A percentile compares a stretch with the other conserved stretches of the same genome.
Conservation (phyloP, 2,113 vertebrate species). For the Otus sunia region DNA sequence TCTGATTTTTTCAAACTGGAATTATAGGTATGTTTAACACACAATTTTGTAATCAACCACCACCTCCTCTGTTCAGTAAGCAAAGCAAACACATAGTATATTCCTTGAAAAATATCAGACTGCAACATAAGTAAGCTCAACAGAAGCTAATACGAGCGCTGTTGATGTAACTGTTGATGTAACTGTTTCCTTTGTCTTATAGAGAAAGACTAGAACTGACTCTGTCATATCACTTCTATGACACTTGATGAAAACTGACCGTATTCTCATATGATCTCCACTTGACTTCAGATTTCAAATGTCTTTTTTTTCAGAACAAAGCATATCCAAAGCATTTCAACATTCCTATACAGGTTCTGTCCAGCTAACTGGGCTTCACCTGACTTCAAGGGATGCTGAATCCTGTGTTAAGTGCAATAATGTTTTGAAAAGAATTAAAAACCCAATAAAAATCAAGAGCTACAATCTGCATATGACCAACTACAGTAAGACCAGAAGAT, state of each 20-base stretch:
- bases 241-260: background rate
- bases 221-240: background rate
- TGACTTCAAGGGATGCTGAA: background rate
- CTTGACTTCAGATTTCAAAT: background rate
- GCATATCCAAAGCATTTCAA: background rate
- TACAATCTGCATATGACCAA: background rate
- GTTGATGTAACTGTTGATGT: background rate
- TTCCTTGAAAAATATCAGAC: background rate
- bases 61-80: background rate
- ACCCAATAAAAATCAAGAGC: background rate
- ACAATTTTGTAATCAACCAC: background rate
- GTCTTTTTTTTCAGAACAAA: background rate
- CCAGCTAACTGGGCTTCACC: background rate
- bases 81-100: background rate
- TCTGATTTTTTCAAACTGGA: background rate
- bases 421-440: background rate
- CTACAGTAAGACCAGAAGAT: background rate
- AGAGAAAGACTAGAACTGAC: background rate
- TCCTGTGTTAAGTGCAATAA: background rate
- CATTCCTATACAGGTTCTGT: background rate
- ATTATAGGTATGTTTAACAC: slow-evolving; percentile 16
- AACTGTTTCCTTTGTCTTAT: background rate
- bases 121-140: background rate
- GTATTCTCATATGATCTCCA: background rate
- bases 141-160: background rate